phyloP scores from a whole-genome alignment of 2,797 vertebrate genomes.

The Sebastes umbrosus region DNA sequence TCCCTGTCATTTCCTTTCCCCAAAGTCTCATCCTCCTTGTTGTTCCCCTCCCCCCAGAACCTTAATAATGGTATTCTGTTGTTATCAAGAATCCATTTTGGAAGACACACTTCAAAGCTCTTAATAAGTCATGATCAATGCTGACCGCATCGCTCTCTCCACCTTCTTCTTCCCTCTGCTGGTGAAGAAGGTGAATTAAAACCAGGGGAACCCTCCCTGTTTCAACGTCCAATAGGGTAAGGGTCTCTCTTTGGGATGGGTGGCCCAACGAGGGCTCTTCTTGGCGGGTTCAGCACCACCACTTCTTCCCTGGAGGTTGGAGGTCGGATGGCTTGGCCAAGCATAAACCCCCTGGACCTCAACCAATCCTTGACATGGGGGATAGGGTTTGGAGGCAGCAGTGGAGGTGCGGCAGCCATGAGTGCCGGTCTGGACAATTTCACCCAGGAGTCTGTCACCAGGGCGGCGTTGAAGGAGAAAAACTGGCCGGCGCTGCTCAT shows the following conservation, averaged over 20 bases:
- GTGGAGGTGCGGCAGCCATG: slow-evolving; percentile 33
- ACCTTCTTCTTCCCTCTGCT: slow-evolving; percentile 13
- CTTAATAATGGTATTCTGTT: neutral
- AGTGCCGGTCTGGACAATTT: slow-evolving; percentile 57
- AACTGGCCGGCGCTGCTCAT: slow-evolving; percentile 95
- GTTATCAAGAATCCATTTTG: neutral
- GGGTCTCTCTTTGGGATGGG: slow-evolving; percentile 70
- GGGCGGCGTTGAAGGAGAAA: slow-evolving; percentile 78
- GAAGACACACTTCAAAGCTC: neutral
- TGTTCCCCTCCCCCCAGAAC: neutral
- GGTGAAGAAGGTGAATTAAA: slow-evolving; percentile 18
- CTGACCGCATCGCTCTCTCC: neutral
- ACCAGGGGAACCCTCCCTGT: no score
- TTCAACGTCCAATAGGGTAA: neutral
- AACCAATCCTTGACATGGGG: slow-evolving; percentile 81
- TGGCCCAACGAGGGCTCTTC: slow-evolving; percentile 71
- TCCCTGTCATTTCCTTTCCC: neutral
- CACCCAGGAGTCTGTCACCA: slow-evolving; percentile 58
- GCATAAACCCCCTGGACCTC: slow-evolving; percentile 82
- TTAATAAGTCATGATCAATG: slow-evolving; percentile 22
- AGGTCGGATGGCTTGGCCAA: slow-evolving; percentile 82
- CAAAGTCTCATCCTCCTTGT: neutral
- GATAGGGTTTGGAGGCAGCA: slow-evolving; percentile 17
- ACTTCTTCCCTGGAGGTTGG: slow-evolving; percentile 81
- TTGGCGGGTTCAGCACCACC: slow-evolving; percentile 80